Conservation (phyloP, 2,888 invertebrate genomes). For the Spodoptera picta region DNA sequence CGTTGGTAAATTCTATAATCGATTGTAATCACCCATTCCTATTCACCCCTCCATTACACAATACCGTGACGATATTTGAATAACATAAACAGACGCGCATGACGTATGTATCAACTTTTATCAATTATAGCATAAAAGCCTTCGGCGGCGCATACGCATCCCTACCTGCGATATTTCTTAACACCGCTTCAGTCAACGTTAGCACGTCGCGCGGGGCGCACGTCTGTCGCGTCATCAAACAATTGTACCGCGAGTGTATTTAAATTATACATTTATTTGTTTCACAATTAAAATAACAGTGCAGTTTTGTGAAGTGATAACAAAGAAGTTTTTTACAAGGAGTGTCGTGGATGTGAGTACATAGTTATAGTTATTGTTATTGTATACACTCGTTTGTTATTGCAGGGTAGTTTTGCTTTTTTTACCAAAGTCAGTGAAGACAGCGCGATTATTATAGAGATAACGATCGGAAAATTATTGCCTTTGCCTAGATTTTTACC, state of each 20-base stretch:
- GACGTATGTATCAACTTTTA: slow-evolving; percentile 47
- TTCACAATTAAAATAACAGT: slow-evolving; percentile 49
- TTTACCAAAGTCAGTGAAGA: slow-evolving; percentile 16
- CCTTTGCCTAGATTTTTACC: slow-evolving; percentile 33
- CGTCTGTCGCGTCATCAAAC: slow-evolving; percentile 19
- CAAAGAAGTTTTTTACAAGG: slow-evolving; percentile 45
- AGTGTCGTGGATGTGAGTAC: slow-evolving; percentile 64
- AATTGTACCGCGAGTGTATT: slow-evolving; percentile 49
- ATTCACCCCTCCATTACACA: too few species aligned
- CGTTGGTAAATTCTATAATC: too few species aligned
- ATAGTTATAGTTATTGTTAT: slow-evolving; percentile 13
- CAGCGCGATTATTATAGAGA: slow-evolving; percentile 32
- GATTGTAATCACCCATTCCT: not conserved
- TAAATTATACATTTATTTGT: slow-evolving; percentile 29
- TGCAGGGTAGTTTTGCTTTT: slow-evolving; percentile 36
- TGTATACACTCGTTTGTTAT: slow-evolving; percentile 19
- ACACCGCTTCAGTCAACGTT: slow-evolving; percentile 39
- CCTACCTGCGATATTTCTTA: slow-evolving; percentile 32
- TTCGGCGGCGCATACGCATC: slow-evolving; percentile 49
- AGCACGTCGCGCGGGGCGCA: slow-evolving; percentile 22
- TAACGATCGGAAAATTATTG: slow-evolving; percentile 41
- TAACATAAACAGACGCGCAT: slow-evolving; percentile 31
- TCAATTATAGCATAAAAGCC: slow-evolving; percentile 45
- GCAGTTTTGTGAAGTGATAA: slow-evolving; percentile 61
- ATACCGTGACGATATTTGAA: slow-evolving; percentile 4